Evolutionary conservation across 2,113 vertebrate genomes (phyloP).

Genomic region (Cephalopholis sonnerati): DNA sequence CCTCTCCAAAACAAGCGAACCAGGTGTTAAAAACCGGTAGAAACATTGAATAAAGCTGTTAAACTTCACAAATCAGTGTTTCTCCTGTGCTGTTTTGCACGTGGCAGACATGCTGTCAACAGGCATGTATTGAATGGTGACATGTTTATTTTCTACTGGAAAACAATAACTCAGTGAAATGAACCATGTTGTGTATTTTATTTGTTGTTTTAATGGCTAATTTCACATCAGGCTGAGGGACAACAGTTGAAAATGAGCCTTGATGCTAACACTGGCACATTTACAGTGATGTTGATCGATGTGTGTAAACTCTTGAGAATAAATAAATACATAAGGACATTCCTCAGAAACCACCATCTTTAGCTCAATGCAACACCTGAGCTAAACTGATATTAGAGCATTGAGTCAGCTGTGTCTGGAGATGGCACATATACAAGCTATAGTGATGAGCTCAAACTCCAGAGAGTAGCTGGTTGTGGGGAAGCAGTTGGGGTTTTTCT

Average conservation of each 20-base stretch:
- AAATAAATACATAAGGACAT: background rate
- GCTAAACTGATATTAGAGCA: background rate
- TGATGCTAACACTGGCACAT: too few relatives aligned
- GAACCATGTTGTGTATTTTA: background rate
- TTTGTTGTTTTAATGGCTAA: too few relatives aligned
- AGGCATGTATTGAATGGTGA: constrained; percentile 11
- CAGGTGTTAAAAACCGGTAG: too few relatives aligned
- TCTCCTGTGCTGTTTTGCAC: too few relatives aligned
- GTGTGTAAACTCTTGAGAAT: too few relatives aligned
- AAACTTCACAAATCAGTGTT: too few relatives aligned
- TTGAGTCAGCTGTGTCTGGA: constrained; percentile 74
- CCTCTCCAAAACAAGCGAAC: too few relatives aligned
- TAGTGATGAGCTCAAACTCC: constrained; percentile 82
- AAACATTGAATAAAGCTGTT: too few relatives aligned
- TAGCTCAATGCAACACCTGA: background rate
- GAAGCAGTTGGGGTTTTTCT: constrained; percentile 79
- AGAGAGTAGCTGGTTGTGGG: constrained; percentile 74
- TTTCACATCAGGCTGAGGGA: too few relatives aligned
- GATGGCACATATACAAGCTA: constrained; percentile 85
- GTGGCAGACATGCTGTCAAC: background rate
- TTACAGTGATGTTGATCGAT: too few relatives aligned
- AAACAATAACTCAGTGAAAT: constrained; percentile 26
- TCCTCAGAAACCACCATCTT: constrained; percentile 1
- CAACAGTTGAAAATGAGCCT: too few relatives aligned
- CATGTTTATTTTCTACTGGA: background rate